Evolutionary conservation across 1,140 invertebrate species (phyloP), one percentile per base, ranked within the genome.

Genomic region (Microvelia longipes): DNA sequence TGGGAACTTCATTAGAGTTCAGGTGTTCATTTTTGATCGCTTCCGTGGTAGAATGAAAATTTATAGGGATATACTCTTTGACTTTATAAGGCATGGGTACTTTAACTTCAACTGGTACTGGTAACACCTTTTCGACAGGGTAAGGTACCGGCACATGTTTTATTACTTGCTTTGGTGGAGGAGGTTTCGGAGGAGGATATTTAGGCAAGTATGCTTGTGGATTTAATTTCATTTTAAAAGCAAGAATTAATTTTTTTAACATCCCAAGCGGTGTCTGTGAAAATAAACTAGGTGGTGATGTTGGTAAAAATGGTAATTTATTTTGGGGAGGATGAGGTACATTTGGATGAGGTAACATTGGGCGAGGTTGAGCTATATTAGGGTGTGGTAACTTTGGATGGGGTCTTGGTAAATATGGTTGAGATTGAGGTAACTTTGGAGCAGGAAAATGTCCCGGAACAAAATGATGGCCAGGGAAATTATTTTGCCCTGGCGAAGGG

Each of bases 261-360:
- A n/a, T 29, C 63, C n/a, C 68, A 67, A n/a, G 64, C 35, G 15
- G 70, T 67, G 14, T 69, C 68, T 65, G 69, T 71, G 14, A 50
- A n/a, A n/a, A n/a, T 50, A 50, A 89, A 87, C 67, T 63, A 19
- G 26, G 77, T 76, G 1, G 77, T 76, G 0, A 77, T 75, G 19
- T 70, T 74, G 64, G 77, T 78, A 11, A 73, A 72, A 0, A 81
- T 78, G 0, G 86, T n/a, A n/a, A n/a, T n/a, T n/a, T n/a, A n/a
- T n/a, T n/a, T n/a, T n/a, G n/a, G 84, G 78, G 86, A 86, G 1
- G 80, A 79, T 13, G 70, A 68, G 27, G 30, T 63, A 29, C 64
- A 69, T 50, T 71, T 61, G 66, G 68, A 28, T 14, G 27, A 24
- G 2, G 71, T 70, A 61, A 87, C 35, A 19, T 5, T 50, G 19